These are phyloP conservation scores for Globia sparganii DNA, from an alignment of 2,888 invertebrate species.

Conservation along the genomic window DNA sequence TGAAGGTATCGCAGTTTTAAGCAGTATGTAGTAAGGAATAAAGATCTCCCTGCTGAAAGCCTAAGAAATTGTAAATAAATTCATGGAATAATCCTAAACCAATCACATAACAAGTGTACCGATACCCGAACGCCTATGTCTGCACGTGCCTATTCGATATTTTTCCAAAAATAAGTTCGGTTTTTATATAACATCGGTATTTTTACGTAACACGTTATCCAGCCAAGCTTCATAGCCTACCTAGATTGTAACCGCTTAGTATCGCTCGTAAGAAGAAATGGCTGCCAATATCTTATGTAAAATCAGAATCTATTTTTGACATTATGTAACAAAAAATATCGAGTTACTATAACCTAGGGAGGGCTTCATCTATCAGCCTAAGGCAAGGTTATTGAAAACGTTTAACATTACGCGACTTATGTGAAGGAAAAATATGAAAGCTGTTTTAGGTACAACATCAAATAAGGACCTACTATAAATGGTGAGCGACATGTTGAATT, in stretches of 20 bases:
- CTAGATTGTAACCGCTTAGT: conserved; percentile 23
- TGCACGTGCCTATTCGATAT: neutral
- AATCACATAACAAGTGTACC: conserved; percentile 1
- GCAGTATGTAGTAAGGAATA: neutral
- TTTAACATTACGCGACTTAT: conserved; percentile 40
- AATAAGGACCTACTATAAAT: neutral
- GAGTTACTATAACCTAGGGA: conserved; percentile 33
- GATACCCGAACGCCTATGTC: neutral
- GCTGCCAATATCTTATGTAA: conserved; percentile 41
- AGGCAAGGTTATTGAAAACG: conserved; percentile 52
- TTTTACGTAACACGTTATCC: conserved; percentile 13
- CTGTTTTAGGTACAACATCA: conserved; percentile 20
- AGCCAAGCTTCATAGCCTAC: conserved; percentile 1
- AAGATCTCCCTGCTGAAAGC: neutral
- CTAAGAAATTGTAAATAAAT: neutral
- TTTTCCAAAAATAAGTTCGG: conserved; percentile 2
- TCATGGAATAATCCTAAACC: conserved; percentile 1
- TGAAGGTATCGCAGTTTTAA: neutral
- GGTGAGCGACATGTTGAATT: conserved; percentile 9
- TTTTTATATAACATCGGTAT: conserved; percentile 8
- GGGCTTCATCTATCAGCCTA: conserved; percentile 38
- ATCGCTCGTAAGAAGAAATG: conserved; percentile 28
- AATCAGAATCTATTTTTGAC: conserved; percentile 18
- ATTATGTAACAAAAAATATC: conserved; percentile 33
- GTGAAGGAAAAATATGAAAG: conserved; percentile 6